Evolutionary conservation across 1,140 invertebrate species (phyloP), one percentile per base, ranked within the genome.

Genomic region (Zaprionus davidi): DNA sequence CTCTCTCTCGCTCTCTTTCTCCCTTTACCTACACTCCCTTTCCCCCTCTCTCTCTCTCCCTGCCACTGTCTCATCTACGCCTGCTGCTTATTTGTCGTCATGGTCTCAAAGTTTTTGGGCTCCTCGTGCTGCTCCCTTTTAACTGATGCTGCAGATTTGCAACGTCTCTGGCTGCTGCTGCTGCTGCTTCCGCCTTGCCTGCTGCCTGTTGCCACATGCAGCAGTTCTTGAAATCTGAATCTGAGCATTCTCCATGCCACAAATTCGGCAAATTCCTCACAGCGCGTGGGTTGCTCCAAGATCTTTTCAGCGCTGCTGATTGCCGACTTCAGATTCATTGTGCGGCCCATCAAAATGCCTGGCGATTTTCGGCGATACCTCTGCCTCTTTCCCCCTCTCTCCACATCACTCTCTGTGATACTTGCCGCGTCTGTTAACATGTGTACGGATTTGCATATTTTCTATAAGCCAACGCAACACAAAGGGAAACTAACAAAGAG

Each of bases 371-470:
- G 63, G 65, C 62, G 38, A 76, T 67, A 66, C 26, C 69, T 77
- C n/a, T 20, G 0, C 20, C 46, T 1, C 4, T 15, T 7, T 44
- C 7, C n/a, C 41, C n/a, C 41, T 44, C 41, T 9, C 15, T n/a
- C 6, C 2, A n/a, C 2, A 2, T n/a, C 41, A 9, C 6, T 46
- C 2, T 20, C 7, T 46, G 41, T 46, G 41, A 67, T 44, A 63
- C 57, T 69, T 58, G 66, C n/a, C 38, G 34, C 41, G 62, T 70
- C 64, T 79, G 76, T 87, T 74, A 87, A 83, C 82, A 83, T 84
- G 74, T 81, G 71, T 85, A 69, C 53, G 76, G 81, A 88, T 88
- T 88, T 88, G 85, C 85, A 88, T 88, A 90, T 88, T 85, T 90
- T 79, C 60, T 62, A 68, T 70, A 68, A 73, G 53, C 67, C 76